Evolutionary conservation across 2,113 vertebrate species (phyloP), one percentile per base, ranked within the genome.

Genomic region (Vulpes vulpes): DNA sequence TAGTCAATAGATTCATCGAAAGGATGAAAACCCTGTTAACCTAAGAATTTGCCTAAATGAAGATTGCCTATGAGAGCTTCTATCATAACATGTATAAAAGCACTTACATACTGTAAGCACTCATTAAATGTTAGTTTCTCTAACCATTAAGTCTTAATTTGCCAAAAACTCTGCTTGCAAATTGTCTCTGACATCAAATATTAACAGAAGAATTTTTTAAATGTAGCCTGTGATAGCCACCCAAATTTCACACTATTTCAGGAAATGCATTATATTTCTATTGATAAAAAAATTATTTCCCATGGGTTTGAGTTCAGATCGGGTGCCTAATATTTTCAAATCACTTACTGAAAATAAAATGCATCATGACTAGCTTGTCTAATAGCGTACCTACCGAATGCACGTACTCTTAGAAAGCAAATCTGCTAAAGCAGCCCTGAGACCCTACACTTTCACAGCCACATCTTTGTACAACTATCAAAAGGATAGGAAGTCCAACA

Each of bases 261-360:
- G 74, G 94, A 98, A 97, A 97, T 92, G 64, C 32, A 87, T 96
- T 94, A 74, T 69, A 79, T 94, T 94, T 82, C 83, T 94, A 71
- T 94, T 95, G 97, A 82, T 91, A 55, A 96, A 97, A 97, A 97
- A 97, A 96, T 62, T 49, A 96, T 96, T 97, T 91, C 80, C 96
- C 84, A 30, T 55, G 76, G 81, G 90, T 93, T 92, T 98, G 87
- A 91, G 94, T 97, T 97, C 94, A 96, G 80, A 87, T 78, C 22
- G 38, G 85, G 80, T 94, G 51, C 84, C 84, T 85, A 85, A 97
- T 89, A 94, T 97, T 96, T 98, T 96, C 84, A 74, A 97, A 91
- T 97, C 87, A 86, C 43, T 96, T 83, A 83, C 95, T 85, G 67
- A 95, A 97, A 95, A 94, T 85, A 91, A 97, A 97, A 96, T 69